These are phyloP conservation scores for Pseudachorutes palmiensis DNA, from an alignment of 1,140 invertebrate species.

Conservation along the genomic window DNA sequence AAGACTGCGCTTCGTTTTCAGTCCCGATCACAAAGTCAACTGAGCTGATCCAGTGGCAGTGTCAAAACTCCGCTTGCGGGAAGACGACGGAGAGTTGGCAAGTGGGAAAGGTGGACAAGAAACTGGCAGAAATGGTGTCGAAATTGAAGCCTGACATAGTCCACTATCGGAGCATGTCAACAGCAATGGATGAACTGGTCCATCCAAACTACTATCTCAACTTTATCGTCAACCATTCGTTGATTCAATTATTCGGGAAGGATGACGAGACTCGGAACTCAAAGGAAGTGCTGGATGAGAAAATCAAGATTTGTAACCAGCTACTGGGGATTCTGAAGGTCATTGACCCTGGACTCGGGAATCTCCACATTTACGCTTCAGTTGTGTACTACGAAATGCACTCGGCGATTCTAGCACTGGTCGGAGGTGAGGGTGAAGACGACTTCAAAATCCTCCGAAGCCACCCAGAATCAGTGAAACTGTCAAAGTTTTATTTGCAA, in stretches of 20 bases:
- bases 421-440: slow-evolving; percentile 33
- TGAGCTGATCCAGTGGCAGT: slow-evolving; percentile 26
- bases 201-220: slow-evolving; percentile 36
- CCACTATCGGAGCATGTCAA: slow-evolving; percentile 24
- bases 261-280: slow-evolving; percentile 12
- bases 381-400: slow-evolving; percentile 37
- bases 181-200: slow-evolving; percentile 29
- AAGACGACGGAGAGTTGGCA: slow-evolving; percentile 31
- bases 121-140: slow-evolving; percentile 30
- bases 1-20: slow-evolving; percentile 18
- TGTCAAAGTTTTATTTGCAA: slow-evolving; percentile 33
- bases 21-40: slow-evolving; percentile 18
- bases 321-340: slow-evolving; percentile 25
- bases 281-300: slow-evolving; percentile 31
- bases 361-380: slow-evolving; percentile 29
- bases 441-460: slow-evolving; percentile 33
- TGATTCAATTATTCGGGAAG: slow-evolving; percentile 34
- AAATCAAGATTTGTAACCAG: slow-evolving; percentile 31
- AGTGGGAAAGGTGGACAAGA: slow-evolving; percentile 34
- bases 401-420: slow-evolving; percentile 26
- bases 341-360: slow-evolving; percentile 33
- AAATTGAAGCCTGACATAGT: slow-evolving; percentile 16
- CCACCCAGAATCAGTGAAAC: slow-evolving; percentile 34
- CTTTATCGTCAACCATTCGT: slow-evolving; percentile 32
- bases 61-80: slow-evolving; percentile 23